phyloP scores from a whole-genome alignment of 2,888 invertebrate genomes.

The Thecophora atra region DNA sequence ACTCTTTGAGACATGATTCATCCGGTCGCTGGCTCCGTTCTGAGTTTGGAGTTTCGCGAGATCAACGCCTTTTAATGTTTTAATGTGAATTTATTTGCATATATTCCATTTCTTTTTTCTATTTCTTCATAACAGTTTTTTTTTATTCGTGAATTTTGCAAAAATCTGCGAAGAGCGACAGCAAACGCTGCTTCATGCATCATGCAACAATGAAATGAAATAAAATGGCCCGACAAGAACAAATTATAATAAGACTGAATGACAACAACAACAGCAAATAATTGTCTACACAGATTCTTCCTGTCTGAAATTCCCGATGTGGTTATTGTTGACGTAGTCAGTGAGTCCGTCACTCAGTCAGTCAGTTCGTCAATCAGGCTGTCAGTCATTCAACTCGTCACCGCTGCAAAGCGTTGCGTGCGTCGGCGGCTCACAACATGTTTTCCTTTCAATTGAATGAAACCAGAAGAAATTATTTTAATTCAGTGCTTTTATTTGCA shows the following conservation, averaged over 20 bases:
- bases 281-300: constrained; percentile 26
- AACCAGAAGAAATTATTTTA: constrained; percentile 18
- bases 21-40: constrained; percentile 49
- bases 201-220: background rate
- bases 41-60: constrained; percentile 1
- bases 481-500: background rate
- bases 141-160: constrained; percentile 1
- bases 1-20: constrained; percentile 56
- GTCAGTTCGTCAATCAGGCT: background rate
- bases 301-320: constrained; percentile 11
- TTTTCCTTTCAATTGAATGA: constrained; percentile 24
- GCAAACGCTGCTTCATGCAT: background rate
- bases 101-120: constrained; percentile 6
- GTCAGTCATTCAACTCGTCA: background rate
- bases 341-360: background rate
- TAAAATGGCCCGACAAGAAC: background rate
- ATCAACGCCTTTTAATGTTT: constrained; percentile 35
- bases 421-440: constrained; percentile 28
- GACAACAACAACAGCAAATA: constrained; percentile 6
- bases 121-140: background rate
- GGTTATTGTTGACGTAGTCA: background rate
- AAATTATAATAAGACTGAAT: background rate
- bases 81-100: constrained; percentile 35
- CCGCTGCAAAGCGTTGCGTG: constrained; percentile 7
- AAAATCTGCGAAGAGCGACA: background rate